Conservation (phyloP, 2,797 vertebrate genomes). For the Scomberomorus guttatus region DNA sequence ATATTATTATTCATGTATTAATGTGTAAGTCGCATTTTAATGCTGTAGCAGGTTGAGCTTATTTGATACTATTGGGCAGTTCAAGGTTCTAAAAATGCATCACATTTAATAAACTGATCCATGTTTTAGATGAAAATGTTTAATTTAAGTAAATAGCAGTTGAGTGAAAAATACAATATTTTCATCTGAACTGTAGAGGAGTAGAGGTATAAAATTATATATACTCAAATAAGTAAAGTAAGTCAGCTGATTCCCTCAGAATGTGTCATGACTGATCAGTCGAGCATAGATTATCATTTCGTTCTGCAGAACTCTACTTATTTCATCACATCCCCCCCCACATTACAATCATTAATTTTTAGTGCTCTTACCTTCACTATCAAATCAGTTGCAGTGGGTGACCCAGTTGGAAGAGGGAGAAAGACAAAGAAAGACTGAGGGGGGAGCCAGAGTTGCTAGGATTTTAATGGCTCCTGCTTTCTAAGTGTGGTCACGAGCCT, state of each 20-base stretch:
- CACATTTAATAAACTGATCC: not conserved
- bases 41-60: not conserved
- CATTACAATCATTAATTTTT: constrained; percentile 39
- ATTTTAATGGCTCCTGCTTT: constrained; percentile 71
- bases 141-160: not conserved
- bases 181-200: not conserved
- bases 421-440: constrained; percentile 64
- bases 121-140: not conserved
- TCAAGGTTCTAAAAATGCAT: not conserved
- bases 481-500: constrained; percentile 70
- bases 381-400: constrained; percentile 49
- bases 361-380: constrained; percentile 44
- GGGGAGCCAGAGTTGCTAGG: constrained; percentile 57
- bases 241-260: not conserved
- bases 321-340: not conserved
- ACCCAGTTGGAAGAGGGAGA: constrained; percentile 62
- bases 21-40: not conserved
- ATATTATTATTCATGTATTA: too few species aligned
- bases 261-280: not conserved
- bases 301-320: not conserved
- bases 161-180: too few species aligned
- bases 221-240: not conserved
- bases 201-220: not conserved
- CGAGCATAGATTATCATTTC: too few species aligned
- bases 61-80: not conserved